phyloP scores from a whole-genome alignment of 2,797 vertebrate genomes.

The Selene dorsalis region DNA sequence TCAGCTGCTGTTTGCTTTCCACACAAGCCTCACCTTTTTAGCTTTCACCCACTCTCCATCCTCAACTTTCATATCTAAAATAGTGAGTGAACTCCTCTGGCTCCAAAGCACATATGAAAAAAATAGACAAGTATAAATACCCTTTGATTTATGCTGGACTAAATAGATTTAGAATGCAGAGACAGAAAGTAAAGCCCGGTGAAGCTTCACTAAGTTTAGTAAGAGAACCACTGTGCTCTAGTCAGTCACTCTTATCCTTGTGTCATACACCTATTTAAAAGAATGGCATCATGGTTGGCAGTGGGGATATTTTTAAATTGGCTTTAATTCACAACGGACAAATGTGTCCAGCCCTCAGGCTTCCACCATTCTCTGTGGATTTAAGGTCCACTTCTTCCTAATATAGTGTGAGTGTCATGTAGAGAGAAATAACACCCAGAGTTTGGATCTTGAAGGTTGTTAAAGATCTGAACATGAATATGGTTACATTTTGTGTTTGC shows the following conservation, averaged over 20 bases:
- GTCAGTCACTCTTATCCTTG: background rate
- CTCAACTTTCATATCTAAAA: constrained; percentile 9
- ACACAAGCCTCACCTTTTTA: constrained; percentile 2
- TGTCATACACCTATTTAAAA: constrained; percentile 33
- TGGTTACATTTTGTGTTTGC: background rate
- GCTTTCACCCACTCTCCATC: constrained; percentile 13
- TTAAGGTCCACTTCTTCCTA: constrained; percentile 20
- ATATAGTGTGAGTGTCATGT: background rate
- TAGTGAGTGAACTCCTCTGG: constrained; percentile 8
- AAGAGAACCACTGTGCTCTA: background rate
- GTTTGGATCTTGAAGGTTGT: constrained; percentile 11
- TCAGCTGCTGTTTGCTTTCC: constrained; percentile 25
- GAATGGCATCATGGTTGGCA: constrained; percentile 17
- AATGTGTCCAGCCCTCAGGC: constrained; percentile 27
- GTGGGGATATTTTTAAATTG: constrained; percentile 41
- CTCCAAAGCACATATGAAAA: background rate
- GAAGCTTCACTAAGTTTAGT: background rate
- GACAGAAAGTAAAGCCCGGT: background rate
- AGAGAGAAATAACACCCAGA: constrained; percentile 12
- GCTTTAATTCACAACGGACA: constrained; percentile 22
- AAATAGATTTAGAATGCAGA: background rate
- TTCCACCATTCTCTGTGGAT: constrained; percentile 7
- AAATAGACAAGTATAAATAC: background rate
- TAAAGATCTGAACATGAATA: background rate
- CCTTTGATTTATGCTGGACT: background rate